Base-by-base conservation (phyloP, 2,797 vertebrate genomes). In the Danio choprae region DNA sequence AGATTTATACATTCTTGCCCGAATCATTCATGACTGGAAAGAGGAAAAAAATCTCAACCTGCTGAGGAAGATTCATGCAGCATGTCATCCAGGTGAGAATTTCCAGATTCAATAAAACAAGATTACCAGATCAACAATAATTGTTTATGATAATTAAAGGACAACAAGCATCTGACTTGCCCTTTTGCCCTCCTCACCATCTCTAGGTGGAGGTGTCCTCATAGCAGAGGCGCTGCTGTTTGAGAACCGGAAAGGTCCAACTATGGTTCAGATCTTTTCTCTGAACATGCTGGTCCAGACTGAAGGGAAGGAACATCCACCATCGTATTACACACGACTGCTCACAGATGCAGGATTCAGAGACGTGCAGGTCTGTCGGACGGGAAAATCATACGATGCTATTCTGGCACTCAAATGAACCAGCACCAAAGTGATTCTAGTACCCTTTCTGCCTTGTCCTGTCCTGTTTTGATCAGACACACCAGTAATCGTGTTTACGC, bases 241-340 rank as follows among this genome's bases (percentile, higher is more conserved):
- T 48, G 93, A 94, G 84, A 94, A 91, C 89, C 84, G 83, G 0
- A 85, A 88, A 12, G 94, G 94, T 0, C 92, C 93, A 1, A 56
- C 93, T 80, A 87, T 84, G 63, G 88, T 91, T 44, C 94, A 94
- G 89, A 81, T 91, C 77, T 92, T 91, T 88, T 94, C 92, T 62
- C 91, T 94, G 72, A 94, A 92, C 91, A 94, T 94, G 93, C 84
- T 94, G 88, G 88, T 94, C 60, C 92, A 93, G 87, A 74, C 86
- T 0, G 85, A 92, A 82, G 94, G 94, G 18, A 85, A 89, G 16
- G 94, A 94, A 85, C 89, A 88, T 4, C 83, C 90, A 0, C 88
- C 91, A 0, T 93, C 92, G 0, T 73, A 91, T 59, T 94, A 94
- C 87, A 86, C 83, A 11, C 29, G 5, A 78, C 79, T 94, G 82